Evolutionary conservation across 2,888 invertebrate species (phyloP), one percentile per base, ranked within the genome.

Genomic region (Pecten maximus): DNA sequence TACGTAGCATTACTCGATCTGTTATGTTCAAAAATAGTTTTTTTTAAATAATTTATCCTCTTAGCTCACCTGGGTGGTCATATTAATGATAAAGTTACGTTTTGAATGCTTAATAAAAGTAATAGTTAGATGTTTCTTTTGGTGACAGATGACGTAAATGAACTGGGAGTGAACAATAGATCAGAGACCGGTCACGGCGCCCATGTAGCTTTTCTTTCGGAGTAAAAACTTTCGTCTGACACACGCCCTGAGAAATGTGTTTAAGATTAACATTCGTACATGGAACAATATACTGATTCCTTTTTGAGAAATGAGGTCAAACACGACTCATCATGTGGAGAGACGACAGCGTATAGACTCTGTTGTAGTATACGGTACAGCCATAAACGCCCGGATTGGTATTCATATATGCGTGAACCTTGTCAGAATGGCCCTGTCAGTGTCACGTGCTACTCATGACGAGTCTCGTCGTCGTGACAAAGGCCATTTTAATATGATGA

Each of bases 351-450:
- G 28, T 35, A 10, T 74, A 74, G 28, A 35, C 3, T 3, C 74
- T 74, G 10, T 8, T 74, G 35, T 28, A 35, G 10, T 74, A 6
- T 54, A 54, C 2, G 54, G n/a, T n/a, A 54, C 54, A 19, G 54
- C 54, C 3, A 54, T 74, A 28, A 74, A 74, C 35, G 74, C 8
- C 28, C 23, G 28, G 28, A 35, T 74, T 74, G 35, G 4, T 74
- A 74, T 74, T 74, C 74, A 74, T 74, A 3, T 74, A 74, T 74
- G 28, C 74, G 35, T 74, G 74, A 74, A 74, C 74, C 74, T 28
- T 74, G 74, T 74, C 74, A 74, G 35, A 28, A 28, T 23, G 15
- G 74, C 35, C 74, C 35, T 35, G 74, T 74, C 35, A 74, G 15
- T 35, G 35, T 74, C 74, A 74, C 74, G 35, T 74, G 74, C 0